A percentile compares a stretch with the other conserved stretches of the same genome.
phyloP scores from a whole-genome alignment of 2,113 vertebrate genomes.

The Sporophila hypoxantha region DNA sequence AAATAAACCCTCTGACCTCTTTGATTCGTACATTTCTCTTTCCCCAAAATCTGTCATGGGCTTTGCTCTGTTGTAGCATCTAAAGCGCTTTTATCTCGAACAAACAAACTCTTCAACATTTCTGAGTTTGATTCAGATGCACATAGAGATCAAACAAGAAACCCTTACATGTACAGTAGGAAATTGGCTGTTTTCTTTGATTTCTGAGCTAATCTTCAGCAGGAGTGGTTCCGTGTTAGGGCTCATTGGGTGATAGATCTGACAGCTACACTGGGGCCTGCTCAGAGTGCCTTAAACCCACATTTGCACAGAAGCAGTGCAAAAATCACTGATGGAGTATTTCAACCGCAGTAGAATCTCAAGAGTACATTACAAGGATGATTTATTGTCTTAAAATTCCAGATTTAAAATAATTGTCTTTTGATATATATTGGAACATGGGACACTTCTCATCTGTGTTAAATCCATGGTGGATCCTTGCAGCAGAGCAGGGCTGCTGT shows the following conservation, averaged over 20 bases:
- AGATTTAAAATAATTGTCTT: not conserved
- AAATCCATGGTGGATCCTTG: not conserved
- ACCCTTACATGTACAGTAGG: not conserved
- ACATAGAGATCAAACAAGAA: not conserved
- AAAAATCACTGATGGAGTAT: not conserved
- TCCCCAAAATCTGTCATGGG: not conserved
- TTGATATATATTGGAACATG: not conserved
- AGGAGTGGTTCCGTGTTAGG: not conserved
- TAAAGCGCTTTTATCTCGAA: not conserved
- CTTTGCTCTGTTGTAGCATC: not conserved
- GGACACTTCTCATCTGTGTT: not conserved
- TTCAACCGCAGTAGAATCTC: not conserved
- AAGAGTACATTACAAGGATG: not conserved
- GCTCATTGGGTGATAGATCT: not conserved
- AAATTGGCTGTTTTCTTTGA: slow-evolving; percentile 10
- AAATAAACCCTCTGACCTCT: not conserved
- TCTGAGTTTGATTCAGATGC: not conserved
- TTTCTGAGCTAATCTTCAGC: not conserved
- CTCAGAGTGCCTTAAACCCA: not conserved
- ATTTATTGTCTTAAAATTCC: not conserved
- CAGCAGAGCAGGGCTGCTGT: not conserved
- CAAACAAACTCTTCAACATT: not conserved
- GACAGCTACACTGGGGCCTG: not conserved
- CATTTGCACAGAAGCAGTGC: not conserved
- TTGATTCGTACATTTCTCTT: not conserved